These are phyloP conservation scores for Euwallacea similis DNA, from an alignment of 1,140 invertebrate genomes.

Conservation along the genomic window DNA sequence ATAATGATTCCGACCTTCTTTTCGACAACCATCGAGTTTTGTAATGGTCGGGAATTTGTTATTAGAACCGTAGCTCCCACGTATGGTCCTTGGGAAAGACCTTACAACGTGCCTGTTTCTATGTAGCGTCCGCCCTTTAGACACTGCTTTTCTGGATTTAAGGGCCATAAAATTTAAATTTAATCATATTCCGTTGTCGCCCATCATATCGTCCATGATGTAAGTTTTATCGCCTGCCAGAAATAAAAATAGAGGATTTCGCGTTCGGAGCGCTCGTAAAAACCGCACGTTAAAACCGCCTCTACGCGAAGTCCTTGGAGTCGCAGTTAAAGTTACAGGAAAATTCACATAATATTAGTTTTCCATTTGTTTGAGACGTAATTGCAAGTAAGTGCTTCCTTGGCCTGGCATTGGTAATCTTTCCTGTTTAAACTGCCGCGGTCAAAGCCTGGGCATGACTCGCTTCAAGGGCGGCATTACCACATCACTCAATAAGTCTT, in stretches of 20 bases:
- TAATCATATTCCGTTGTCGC: no score
- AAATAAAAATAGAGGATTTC: no score
- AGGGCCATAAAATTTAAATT: no score
- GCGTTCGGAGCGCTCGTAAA: no score
- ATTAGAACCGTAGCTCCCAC: background rate
- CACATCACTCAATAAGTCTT: no score
- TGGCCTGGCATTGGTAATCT: background rate
- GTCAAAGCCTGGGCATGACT: no score
- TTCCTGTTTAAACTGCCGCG: background rate
- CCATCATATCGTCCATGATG: no score
- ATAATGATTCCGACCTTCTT: slow-evolving; percentile 20
- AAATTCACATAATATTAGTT: background rate
- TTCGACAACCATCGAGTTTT: background rate
- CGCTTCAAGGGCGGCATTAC: no score
- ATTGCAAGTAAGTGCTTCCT: background rate
- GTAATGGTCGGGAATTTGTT: background rate
- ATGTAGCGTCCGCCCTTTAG: no score
- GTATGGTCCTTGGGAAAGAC: background rate
- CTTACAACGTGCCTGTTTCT: background rate
- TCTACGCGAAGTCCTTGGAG: background rate
- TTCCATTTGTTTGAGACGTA: background rate
- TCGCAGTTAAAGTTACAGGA: background rate
- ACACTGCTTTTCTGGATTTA: no score
- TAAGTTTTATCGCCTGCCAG: no score
- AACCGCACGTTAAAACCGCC: background rate